phyloP scores from a whole-genome alignment of 2,113 vertebrate species.

The Andinoacara biseriatus region DNA sequence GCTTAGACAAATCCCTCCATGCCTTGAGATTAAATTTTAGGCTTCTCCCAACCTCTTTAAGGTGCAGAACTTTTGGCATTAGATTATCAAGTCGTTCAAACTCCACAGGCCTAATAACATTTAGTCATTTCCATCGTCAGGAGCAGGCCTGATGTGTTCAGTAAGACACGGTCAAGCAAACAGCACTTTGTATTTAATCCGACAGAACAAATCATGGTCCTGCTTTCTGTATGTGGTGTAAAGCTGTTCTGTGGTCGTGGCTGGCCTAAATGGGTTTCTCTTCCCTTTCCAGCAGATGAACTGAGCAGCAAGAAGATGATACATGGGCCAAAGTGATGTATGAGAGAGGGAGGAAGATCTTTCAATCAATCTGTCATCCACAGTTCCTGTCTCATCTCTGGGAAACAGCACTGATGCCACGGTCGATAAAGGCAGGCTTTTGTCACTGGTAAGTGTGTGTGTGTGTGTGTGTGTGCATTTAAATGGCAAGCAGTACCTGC shows the following conservation, averaged over 20 bases:
- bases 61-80: constrained; percentile 33
- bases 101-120: not conserved
- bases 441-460: constrained; percentile 13
- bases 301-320: constrained; percentile 50
- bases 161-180: constrained; percentile 23
- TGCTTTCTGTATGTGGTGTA: not conserved
- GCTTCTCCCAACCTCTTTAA: not conserved
- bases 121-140: not conserved
- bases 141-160: not conserved
- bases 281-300: constrained; percentile 32
- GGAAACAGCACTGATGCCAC: constrained; percentile 66
- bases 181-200: not conserved
- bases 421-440: constrained; percentile 53
- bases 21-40: constrained; percentile 19
- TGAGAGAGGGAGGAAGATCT: constrained; percentile 48
- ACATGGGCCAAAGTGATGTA: constrained; percentile 56
- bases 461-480: not conserved
- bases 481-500: not conserved
- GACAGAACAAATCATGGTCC: not conserved
- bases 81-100: constrained; percentile 32
- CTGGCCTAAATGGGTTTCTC: constrained; percentile 39
- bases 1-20: constrained; percentile 41
- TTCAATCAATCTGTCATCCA: constrained; percentile 79
- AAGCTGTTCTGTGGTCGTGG: constrained; percentile 26
- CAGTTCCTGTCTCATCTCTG: constrained; percentile 59